Evolutionary conservation across 1,140 invertebrate species (phyloP).

Genomic region (Frieseomelitta varia): DNA sequence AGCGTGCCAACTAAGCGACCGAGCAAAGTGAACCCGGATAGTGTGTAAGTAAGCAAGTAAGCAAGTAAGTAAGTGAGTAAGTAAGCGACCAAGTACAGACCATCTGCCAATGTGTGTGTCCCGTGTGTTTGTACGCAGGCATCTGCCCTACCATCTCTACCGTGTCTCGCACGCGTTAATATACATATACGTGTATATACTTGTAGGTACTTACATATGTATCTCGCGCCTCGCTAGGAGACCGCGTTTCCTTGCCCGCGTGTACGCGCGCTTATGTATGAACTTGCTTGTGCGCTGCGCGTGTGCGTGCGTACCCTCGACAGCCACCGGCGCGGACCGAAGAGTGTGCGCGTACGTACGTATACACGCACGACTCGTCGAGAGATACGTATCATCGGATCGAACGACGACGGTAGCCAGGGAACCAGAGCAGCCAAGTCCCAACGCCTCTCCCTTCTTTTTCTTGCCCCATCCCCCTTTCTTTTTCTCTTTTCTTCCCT

Average conservation of each 20-base stretch:
- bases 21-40: slow-evolving; percentile 44
- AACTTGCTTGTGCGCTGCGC: not conserved
- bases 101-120: slow-evolving; percentile 11
- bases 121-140: not conserved
- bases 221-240: not conserved
- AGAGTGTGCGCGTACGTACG: not conserved
- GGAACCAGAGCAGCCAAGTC: slow-evolving; percentile 60
- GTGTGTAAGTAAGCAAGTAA: not conserved
- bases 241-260: slow-evolving; percentile 5
- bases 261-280: not conserved
- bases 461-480: slow-evolving; percentile 13
- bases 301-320: not conserved
- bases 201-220: not conserved
- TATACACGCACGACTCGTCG: slow-evolving; percentile 22
- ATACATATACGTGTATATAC: no score
- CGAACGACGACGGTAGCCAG: slow-evolving; percentile 64
- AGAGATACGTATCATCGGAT: slow-evolving; percentile 64
- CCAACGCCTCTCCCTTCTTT: slow-evolving; percentile 45
- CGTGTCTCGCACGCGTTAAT: not conserved
- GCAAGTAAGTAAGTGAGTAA: no score
- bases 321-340: not conserved
- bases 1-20: slow-evolving; percentile 40
- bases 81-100: not conserved
- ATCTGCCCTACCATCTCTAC: not conserved
- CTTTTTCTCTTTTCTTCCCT: not conserved